Evolutionary conservation across 2,113 vertebrate species (phyloP).

Genomic region (Cyanoliseus patagonus): DNA sequence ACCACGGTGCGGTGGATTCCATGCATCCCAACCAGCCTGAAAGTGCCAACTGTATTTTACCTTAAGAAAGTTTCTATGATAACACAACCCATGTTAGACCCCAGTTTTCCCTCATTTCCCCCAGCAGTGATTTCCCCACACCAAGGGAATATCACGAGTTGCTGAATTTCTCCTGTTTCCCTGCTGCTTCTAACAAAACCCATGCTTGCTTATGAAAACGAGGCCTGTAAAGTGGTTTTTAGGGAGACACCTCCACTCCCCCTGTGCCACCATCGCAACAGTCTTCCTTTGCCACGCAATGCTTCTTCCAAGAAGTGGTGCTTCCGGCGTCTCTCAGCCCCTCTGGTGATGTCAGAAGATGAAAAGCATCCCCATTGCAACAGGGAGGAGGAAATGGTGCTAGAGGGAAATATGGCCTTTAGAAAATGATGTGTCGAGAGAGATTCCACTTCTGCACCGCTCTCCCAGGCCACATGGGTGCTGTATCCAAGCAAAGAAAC

Average conservation of each 20-base stretch:
- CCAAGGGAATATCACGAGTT: slow-evolving; percentile 6
- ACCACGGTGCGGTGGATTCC: background rate
- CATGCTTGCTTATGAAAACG: background rate
- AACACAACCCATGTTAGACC: background rate
- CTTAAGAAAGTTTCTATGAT: background rate
- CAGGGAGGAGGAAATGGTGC: background rate
- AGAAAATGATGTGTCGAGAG: background rate
- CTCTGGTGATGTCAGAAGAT: background rate
- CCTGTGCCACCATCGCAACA: background rate
- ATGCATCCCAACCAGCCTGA: background rate
- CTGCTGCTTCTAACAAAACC: background rate
- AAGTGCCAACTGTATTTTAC: background rate
- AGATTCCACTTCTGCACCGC: background rate
- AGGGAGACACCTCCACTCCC: background rate
- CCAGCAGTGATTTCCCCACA: background rate
- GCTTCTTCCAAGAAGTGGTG: slow-evolving; percentile 13
- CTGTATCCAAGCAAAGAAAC: background rate
- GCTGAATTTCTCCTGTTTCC: slow-evolving; percentile 30
- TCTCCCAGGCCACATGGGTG: background rate
- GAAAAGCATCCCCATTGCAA: background rate
- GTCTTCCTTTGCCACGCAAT: background rate
- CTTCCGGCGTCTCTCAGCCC: slow-evolving; percentile 20
- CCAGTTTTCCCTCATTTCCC: background rate
- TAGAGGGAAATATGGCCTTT: background rate
- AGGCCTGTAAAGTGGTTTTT: slow-evolving; percentile 2